Evolutionary conservation across 2,113 vertebrate genomes (phyloP).

Genomic region (Atlantisia rogersi): DNA sequence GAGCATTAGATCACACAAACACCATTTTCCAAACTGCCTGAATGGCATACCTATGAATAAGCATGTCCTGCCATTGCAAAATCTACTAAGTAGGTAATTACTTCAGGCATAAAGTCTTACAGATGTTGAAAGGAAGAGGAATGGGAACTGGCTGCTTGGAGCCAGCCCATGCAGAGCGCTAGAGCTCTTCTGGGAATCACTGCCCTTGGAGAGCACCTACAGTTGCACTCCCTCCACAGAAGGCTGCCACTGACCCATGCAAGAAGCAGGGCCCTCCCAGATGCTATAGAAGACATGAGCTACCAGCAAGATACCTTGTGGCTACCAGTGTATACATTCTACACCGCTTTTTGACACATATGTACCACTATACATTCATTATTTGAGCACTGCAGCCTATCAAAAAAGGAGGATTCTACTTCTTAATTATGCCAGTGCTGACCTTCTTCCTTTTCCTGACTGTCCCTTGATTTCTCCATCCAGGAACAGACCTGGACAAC

Average conservation of each 20-base stretch:
- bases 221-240: not conserved
- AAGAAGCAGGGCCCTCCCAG: not conserved
- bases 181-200: not conserved
- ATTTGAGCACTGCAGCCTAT: not conserved
- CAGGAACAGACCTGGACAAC: not conserved
- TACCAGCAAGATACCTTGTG: not conserved
- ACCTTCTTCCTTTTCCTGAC: not conserved
- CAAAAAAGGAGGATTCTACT: not conserved
- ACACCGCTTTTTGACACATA: not conserved
- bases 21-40: not conserved
- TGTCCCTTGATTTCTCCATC: too few species aligned
- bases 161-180: not conserved
- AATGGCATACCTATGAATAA: not conserved
- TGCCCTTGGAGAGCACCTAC: not conserved
- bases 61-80: not conserved
- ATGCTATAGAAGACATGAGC: not conserved
- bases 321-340: accelerated
- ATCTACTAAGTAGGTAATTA: not conserved
- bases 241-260: not conserved
- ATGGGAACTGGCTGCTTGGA: not conserved
- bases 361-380: accelerated
- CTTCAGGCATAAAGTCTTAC: not conserved
- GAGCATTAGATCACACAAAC: not conserved
- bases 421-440: not conserved
- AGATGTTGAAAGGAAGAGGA: not conserved